Base-by-base conservation (phyloP, 1,140 invertebrate species). In the Archegozetes longisetosus region DNA sequence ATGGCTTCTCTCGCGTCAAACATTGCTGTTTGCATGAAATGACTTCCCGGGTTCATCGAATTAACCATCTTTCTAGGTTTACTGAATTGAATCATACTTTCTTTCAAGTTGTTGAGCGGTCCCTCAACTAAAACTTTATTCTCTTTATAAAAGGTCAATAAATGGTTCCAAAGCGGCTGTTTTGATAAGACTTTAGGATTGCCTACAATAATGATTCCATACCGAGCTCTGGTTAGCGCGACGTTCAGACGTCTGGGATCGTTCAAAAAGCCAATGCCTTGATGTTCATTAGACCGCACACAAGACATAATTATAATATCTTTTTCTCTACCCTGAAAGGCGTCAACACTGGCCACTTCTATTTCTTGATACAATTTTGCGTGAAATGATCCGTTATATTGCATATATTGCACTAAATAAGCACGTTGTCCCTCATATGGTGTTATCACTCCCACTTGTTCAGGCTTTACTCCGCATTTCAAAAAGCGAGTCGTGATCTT, bases 361-460 rank as follows among this genome's bases (percentile, higher is more conserved):
- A 98, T 96, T 71, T 98, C 94, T 72, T 97, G 88, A 73, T 99
- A 99, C 0, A 98, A 73, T 71, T 97, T 96, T 4, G 89, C 84
- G 69, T 98, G 92, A 9, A 99, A 74, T 2, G 90, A 87, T 3
- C 95, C 96, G 73, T 96, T 94, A 68, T 96, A 95, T 70, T 98
- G 94, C 93, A 98, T 98, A 67, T 97, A 94, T 68, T 98, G 93
- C 0, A 85, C 94, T 52, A 98, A 75, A 73, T 95, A 98, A 0
- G 94, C 92, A n/a, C 96, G 75, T 70, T 99, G 96, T 0, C 96
- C 92, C 74, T 98, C 95, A 65, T 99, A 99, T 0, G 96, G 96
- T 0, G 96, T 99, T 49, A 99, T 96, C 26, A 98, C 90, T n/a
- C 96, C 96, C 59, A 99, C 98, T 72, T 98, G 95, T 66, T 96